Evolutionary conservation across 2,113 vertebrate species (phyloP).

Genomic region (Electrona antarctica): DNA sequence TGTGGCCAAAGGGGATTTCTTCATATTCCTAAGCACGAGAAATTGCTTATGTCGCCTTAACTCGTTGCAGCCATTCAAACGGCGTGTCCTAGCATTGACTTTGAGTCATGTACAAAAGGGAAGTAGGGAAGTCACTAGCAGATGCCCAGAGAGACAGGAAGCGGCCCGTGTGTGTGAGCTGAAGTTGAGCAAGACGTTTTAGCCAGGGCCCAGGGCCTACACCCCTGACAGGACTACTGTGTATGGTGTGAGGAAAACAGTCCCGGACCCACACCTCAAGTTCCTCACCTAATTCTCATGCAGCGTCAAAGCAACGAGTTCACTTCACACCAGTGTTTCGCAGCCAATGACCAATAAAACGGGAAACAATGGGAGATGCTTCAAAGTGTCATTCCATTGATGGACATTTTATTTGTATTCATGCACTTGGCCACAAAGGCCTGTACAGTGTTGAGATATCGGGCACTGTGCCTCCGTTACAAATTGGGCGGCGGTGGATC

Average conservation of each 20-base stretch:
- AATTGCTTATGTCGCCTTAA: conserved; percentile 10
- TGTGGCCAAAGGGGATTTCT: neutral
- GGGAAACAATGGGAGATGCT: conserved; percentile 41
- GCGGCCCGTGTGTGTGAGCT: neutral
- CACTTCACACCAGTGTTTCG: conserved; percentile 59
- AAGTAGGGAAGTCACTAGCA: conserved; percentile 5
- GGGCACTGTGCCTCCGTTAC: neutral
- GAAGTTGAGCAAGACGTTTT: conserved; percentile 12
- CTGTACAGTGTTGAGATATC: neutral
- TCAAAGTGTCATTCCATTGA: conserved; percentile 26
- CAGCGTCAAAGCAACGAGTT: conserved; percentile 57
- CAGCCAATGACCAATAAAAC: conserved; percentile 51
- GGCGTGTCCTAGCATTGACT: neutral
- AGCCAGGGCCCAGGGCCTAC: neutral
- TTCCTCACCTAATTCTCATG: conserved; percentile 65
- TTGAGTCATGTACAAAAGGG: conserved; percentile 12
- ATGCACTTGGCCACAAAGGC: conserved; percentile 7
- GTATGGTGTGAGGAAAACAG: conserved; percentile 31
- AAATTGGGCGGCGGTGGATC: conserved; percentile 21
- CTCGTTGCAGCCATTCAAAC: neutral
- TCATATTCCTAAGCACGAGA: neutral
- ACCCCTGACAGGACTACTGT: conserved; percentile 2
- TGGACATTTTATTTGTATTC: conserved; percentile 35
- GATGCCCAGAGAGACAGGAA: neutral
- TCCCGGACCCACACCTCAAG: conserved; percentile 29